Evolutionary conservation across 2,888 invertebrate genomes (phyloP), one percentile per base, ranked within the genome.

Genomic region (Coleophora flavipennella): DNA sequence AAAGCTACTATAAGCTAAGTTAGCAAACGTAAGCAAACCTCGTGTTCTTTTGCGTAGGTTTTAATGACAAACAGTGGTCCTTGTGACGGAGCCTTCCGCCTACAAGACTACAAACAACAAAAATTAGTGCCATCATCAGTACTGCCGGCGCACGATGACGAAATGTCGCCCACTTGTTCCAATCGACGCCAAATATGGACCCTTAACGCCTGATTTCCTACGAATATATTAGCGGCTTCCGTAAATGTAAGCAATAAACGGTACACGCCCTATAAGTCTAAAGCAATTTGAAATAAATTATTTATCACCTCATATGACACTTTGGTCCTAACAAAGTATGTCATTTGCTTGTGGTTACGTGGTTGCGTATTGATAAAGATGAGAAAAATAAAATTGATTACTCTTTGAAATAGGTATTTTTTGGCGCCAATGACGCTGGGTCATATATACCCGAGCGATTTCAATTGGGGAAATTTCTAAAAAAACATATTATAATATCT

Each of bases 171-270:
- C 67, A 75, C 77, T 60, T 62, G 56, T 58, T 53, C 59, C 51
- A 49, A 43, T 47, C 41, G 41, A 42, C 48, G 44, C 79, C 74
- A 62, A 65, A 73, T 73, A 67, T 42, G 67, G 72, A 51, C 47
- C 49, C 51, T 49, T 53, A 52, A 51, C 49, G 53, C 40, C 58
- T 50, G 48, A 57, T 51, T 60, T 67, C 67, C 57, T 63, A 59
- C 59, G 68, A 68, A 74, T 74, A 66, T 59, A 66, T 67, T 71
- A 76, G 61, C 58, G 48, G 61, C 62, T 69, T 67, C 71, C 70
- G 62, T 66, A 58, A 61, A 55, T 59, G 53, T 60, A 54, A 59
- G 55, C 57, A 57, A 65, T 58, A 53, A 73, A 74, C 69, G 64
- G 68, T 68, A 66, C 20, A 20, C 20, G 51, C 48, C 67, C 61